A percentile compares a stretch with the other conserved stretches of the same genome.
Conservation (phyloP, 30 jellyfish, hydroid and myxozoan genomes). For the Turritopsis dohrnii region DNA sequence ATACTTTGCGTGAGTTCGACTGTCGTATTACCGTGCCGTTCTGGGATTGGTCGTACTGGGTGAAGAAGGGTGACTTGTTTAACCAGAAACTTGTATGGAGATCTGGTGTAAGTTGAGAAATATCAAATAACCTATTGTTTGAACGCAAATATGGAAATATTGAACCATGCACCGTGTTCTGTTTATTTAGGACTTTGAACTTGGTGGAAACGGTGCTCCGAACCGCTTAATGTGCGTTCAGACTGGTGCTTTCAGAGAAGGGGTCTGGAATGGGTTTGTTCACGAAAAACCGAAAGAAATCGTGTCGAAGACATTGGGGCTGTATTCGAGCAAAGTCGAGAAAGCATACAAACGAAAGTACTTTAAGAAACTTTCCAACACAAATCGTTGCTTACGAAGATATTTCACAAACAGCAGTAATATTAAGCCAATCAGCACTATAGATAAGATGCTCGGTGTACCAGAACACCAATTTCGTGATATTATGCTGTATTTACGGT, state of each 20-base stretch:
- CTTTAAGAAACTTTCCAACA: neutral
- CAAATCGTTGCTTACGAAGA: neutral
- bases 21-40: slow-evolving; percentile 7
- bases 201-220: neutral
- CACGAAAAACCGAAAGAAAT: neutral
- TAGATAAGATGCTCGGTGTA: slow-evolving; percentile 16
- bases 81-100: neutral
- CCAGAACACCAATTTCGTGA: slow-evolving; percentile 7
- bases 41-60: slow-evolving; percentile 17
- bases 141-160: too few species aligned
- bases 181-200: slow-evolving; percentile 4
- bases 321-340: neutral
- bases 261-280: neutral
- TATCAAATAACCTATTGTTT: too few species aligned
- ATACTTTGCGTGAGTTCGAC: neutral
- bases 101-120: slow-evolving; percentile 6
- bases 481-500: slow-evolving; percentile 20
- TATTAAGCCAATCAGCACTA: neutral
- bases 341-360: neutral
- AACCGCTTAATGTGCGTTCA: neutral
- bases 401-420: neutral
- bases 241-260: slow-evolving; percentile 7
- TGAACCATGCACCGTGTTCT: too few species aligned
- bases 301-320: neutral
- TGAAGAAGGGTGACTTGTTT: neutral